phyloP scores from a whole-genome alignment of 2,797 vertebrate species.

The Heteromormyrus szaboi region DNA sequence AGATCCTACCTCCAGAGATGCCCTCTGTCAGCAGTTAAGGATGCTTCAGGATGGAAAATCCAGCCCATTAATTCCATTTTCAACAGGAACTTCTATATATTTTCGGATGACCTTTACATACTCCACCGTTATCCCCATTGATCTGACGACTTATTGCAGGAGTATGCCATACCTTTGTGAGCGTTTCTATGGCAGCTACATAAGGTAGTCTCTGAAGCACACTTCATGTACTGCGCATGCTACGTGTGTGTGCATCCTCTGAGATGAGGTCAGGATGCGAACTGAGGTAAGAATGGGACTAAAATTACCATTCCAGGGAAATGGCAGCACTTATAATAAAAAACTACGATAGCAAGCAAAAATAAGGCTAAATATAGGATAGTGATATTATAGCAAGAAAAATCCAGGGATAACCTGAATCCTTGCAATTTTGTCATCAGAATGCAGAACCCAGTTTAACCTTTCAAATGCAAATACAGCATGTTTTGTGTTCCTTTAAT shows the following conservation, averaged over 20 bases:
- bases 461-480: neutral
- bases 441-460: neutral
- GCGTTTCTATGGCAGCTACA: neutral
- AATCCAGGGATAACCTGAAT: neutral
- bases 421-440: neutral
- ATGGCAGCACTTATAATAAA: neutral
- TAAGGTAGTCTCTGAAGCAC: neutral
- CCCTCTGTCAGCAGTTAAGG: neutral
- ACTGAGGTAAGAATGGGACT: neutral
- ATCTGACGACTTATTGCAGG: neutral
- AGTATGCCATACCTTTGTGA: neutral
- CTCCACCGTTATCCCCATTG: neutral
- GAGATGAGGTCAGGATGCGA: neutral
- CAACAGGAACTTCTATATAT: neutral
- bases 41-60: neutral
- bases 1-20: neutral
- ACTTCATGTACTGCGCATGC: neutral
- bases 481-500: neutral
- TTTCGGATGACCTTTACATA: neutral
- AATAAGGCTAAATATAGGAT: neutral
- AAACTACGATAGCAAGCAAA: neutral
- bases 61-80: neutral
- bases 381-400: neutral
- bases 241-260: neutral
- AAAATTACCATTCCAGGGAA: neutral